phyloP scores from a whole-genome alignment of 2,888 invertebrate genomes.

The Steinernema hermaphroditum region DNA sequence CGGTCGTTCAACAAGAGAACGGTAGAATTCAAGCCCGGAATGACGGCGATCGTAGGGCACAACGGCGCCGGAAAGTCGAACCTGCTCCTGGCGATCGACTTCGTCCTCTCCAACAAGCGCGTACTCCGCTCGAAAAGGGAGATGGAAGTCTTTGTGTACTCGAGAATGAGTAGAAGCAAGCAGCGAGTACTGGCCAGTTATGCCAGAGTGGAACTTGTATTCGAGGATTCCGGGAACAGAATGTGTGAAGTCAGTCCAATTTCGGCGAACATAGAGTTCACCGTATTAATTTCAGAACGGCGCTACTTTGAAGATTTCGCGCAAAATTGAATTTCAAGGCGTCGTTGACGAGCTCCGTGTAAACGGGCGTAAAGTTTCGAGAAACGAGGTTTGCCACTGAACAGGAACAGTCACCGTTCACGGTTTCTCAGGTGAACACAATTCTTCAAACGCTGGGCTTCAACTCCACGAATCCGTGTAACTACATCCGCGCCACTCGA shows the following conservation, averaged over 20 bases:
- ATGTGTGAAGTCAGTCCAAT: background rate
- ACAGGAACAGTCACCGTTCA: no score
- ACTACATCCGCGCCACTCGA: background rate
- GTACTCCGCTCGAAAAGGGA: background rate
- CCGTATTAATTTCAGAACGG: no score
- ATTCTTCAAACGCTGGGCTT: background rate
- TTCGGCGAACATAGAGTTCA: background rate
- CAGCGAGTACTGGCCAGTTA: background rate
- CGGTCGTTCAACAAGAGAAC: background rate
- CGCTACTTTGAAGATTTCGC: slow-evolving; percentile 1
- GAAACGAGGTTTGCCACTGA: background rate
- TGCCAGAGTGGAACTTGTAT: background rate
- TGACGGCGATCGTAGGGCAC: slow-evolving; percentile 7
- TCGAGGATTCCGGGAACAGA: background rate
- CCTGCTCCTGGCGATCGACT: slow-evolving; percentile 8
- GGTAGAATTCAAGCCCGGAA: background rate
- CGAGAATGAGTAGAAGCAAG: background rate
- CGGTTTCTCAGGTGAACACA: background rate
- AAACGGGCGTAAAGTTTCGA: background rate
- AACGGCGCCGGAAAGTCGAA: slow-evolving; percentile 20
- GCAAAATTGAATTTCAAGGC: background rate
- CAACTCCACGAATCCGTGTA: slow-evolving; percentile 1
- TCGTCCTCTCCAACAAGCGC: background rate
- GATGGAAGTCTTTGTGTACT: slow-evolving; percentile 8
- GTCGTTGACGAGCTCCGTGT: background rate